These are phyloP conservation scores for Aethes cnicana DNA, from an alignment of 2,888 invertebrate species.

Conservation along the genomic window DNA sequence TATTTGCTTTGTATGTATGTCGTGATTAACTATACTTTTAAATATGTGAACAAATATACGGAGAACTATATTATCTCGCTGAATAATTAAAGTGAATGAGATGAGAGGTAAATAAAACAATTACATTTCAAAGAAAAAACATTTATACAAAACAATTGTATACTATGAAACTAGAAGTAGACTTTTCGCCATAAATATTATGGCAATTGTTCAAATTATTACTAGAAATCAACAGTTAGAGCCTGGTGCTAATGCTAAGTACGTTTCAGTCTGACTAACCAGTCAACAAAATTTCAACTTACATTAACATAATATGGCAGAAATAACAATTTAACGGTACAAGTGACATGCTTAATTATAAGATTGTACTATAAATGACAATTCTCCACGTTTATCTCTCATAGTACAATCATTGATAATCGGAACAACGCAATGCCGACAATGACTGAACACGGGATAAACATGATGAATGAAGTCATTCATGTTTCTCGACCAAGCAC, in stretches of 20 bases:
- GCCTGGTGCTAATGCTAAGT: slow-evolving; percentile 24
- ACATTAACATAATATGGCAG: slow-evolving; percentile 25
- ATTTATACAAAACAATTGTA: slow-evolving; percentile 39
- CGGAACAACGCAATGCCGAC: slow-evolving; percentile 1
- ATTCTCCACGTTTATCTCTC: background rate
- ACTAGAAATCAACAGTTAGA: slow-evolving; percentile 34
- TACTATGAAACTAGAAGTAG: slow-evolving; percentile 38
- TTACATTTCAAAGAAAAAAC: slow-evolving; percentile 9
- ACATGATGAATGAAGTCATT: slow-evolving; percentile 13
- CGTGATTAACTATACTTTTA: too few relatives aligned
- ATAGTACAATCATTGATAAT: slow-evolving; percentile 1
- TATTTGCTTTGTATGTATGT: too few relatives aligned
- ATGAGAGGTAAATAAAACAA: slow-evolving; percentile 3
- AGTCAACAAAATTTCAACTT: slow-evolving; percentile 18
- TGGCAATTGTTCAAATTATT: slow-evolving; percentile 54
- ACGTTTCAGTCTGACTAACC: slow-evolving; percentile 16
- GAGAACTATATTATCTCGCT: background rate
- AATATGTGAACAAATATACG: too few relatives aligned
- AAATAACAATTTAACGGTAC: slow-evolving; percentile 15
- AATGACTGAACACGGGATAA: slow-evolving; percentile 4
- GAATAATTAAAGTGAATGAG: background rate
- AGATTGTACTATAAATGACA: slow-evolving; percentile 9
- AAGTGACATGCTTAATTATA: background rate
- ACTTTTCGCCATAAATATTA: slow-evolving; percentile 72
- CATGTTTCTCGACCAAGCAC: slow-evolving; percentile 10